These are phyloP conservation scores for Pogonognathellus flavescens DNA, from an alignment of 1,140 invertebrate species.

Conservation along the genomic window DNA sequence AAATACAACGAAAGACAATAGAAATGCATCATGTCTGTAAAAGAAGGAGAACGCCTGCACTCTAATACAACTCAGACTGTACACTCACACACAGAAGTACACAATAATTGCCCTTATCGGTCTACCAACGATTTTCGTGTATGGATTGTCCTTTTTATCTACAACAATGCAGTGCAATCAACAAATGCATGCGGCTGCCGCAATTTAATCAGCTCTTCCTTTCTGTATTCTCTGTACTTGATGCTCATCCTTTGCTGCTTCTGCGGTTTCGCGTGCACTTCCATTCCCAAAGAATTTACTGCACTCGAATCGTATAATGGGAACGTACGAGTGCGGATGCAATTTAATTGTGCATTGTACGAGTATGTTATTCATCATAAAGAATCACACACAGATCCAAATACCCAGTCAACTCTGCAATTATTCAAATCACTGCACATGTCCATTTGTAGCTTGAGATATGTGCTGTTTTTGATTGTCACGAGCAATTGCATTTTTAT, in stretches of 20 bases:
- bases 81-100: neutral
- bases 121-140: slow-evolving; percentile 19
- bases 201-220: slow-evolving; percentile 47
- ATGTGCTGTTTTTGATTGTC: too few relatives aligned
- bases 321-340: neutral
- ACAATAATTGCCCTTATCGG: slow-evolving; percentile 10
- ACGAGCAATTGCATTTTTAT: too few relatives aligned
- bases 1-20: neutral
- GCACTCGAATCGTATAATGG: neutral
- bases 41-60: neutral
- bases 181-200: neutral
- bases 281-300: neutral
- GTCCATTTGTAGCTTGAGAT: too few relatives aligned
- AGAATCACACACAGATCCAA: too few relatives aligned
- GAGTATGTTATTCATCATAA: neutral
- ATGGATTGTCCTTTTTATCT: neutral
- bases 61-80: neutral
- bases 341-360: neutral
- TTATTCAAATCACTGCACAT: too few relatives aligned
- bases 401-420: too few relatives aligned
- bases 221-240: neutral
- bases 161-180: slow-evolving; percentile 6
- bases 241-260: neutral
- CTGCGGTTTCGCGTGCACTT: neutral
- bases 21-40: neutral